These are phyloP conservation scores for Heteronetta atricapilla DNA, from an alignment of 2,113 vertebrate species.

Conservation along the genomic window DNA sequence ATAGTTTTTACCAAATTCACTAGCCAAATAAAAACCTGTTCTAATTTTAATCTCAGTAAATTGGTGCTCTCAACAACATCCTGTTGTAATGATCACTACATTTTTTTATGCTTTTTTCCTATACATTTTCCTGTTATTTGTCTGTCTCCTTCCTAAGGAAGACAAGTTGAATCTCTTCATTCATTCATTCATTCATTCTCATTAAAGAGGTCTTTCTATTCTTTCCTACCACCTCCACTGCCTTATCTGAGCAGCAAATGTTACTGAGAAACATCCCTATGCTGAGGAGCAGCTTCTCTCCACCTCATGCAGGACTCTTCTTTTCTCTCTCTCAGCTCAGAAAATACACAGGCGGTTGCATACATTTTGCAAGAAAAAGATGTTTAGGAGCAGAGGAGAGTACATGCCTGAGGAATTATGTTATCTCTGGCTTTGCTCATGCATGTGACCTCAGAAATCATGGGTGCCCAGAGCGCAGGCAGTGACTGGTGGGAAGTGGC, in stretches of 20 bases:
- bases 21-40: constrained; percentile 46
- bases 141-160: constrained; percentile 10
- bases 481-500: neutral
- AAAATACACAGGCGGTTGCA: neutral
- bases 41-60: constrained; percentile 55
- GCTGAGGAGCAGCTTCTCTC: neutral
- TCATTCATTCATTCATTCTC: neutral
- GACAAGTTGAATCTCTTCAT: neutral
- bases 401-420: neutral
- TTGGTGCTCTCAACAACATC: constrained; percentile 38
- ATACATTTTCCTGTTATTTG: neutral
- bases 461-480: neutral
- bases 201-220: neutral
- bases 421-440: neutral
- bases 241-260: neutral
- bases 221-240: neutral
- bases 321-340: neutral
- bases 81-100: neutral
- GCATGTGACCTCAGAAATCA: neutral
- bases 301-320: neutral
- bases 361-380: neutral
- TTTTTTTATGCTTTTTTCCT: neutral
- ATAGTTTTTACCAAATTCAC: constrained; percentile 56
- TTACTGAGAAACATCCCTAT: neutral
- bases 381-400: neutral